A percentile compares a stretch with the other conserved stretches of the same genome.
Conservation (phyloP, 2,888 invertebrate species). For the Hemaris fuciformis region DNA sequence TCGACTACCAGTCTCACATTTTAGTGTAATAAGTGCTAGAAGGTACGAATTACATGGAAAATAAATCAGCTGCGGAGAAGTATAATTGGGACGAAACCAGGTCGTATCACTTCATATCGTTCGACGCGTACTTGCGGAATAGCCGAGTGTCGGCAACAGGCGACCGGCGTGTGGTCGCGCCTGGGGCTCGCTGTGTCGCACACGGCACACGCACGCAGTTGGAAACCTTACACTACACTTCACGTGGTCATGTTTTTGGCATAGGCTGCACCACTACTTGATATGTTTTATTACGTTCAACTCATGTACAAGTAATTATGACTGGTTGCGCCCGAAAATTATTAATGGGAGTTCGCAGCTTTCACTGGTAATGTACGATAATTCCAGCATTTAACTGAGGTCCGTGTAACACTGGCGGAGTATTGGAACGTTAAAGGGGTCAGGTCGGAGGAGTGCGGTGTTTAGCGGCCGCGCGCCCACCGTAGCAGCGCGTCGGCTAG, state of each 20-base stretch:
- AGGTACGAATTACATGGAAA: slow-evolving; percentile 72
- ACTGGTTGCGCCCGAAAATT: slow-evolving; percentile 74
- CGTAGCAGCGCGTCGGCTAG: slow-evolving; percentile 95
- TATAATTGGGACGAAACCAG: slow-evolving; percentile 73
- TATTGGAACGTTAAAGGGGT: slow-evolving; percentile 51
- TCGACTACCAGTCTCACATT: slow-evolving; percentile 82
- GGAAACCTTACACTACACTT: slow-evolving; percentile 59
- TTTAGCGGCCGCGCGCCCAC: slow-evolving; percentile 96
- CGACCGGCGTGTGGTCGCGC: slow-evolving; percentile 23
- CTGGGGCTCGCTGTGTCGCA: slow-evolving; percentile 22
- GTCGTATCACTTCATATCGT: slow-evolving; percentile 55
- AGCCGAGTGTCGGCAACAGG: not conserved
- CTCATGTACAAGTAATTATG: slow-evolving; percentile 59
- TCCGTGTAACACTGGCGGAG: slow-evolving; percentile 59
- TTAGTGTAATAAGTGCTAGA: slow-evolving; percentile 79
- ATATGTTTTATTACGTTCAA: slow-evolving; percentile 78
- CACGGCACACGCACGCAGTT: slow-evolving; percentile 10
- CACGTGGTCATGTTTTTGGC: slow-evolving; percentile 69
- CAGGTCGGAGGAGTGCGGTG: slow-evolving; percentile 43
- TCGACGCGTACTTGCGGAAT: slow-evolving; percentile 27
- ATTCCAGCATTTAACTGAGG: slow-evolving; percentile 51
- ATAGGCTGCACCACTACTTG: slow-evolving; percentile 75
- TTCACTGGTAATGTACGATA: slow-evolving; percentile 58
- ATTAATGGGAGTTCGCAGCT: slow-evolving; percentile 62
- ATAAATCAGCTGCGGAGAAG: slow-evolving; percentile 69